Percentiles rank a stretch among this genome's conserved stretches.
Evolutionary conservation across 2,888 invertebrate genomes (phyloP).

Genomic region (Drosophila testacea): DNA sequence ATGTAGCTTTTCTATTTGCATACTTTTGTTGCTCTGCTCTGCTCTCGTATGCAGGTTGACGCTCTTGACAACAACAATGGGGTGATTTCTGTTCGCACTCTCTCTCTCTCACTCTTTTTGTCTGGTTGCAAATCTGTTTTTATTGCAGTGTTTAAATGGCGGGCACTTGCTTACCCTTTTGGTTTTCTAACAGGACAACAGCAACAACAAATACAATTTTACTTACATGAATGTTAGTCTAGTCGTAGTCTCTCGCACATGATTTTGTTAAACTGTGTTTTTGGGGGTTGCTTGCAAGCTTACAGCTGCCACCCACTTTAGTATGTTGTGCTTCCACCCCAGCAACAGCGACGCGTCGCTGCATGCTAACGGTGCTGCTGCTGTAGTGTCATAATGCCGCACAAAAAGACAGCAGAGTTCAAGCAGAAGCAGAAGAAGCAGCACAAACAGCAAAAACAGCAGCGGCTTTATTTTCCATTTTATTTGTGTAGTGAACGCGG

Average conservation of each 20-base stretch:
- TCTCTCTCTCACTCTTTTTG: neutral
- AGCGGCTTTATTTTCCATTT: conserved; percentile 37
- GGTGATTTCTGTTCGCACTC: conserved; percentile 5
- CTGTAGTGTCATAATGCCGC: conserved; percentile 41
- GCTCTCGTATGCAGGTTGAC: conserved; percentile 17
- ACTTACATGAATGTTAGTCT: conserved; percentile 1
- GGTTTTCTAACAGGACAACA: neutral
- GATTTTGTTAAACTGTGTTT: conserved; percentile 27
- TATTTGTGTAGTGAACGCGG: conserved; percentile 41
- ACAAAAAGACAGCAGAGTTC: conserved; percentile 20
- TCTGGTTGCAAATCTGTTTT: neutral
- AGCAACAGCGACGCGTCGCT: conserved; percentile 22
- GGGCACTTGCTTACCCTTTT: neutral
- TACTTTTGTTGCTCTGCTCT: conserved; percentile 11
- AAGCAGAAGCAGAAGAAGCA: conserved; percentile 17
- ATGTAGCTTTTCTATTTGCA: conserved; percentile 14
- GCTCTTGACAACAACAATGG: conserved; percentile 18
- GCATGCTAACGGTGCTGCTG: conserved; percentile 49
- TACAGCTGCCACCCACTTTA: conserved; percentile 8
- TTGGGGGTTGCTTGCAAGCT: conserved; percentile 53
- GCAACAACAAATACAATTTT: conserved; percentile 5
- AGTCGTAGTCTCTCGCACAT: conserved; percentile 7
- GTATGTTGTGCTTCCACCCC: neutral
- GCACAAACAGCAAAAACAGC: conserved; percentile 20
- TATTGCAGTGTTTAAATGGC: conserved; percentile 3